Evolutionary conservation across 2,888 invertebrate genomes (phyloP), one percentile per base, ranked within the genome.

Genomic region (Pyralis farinalis): DNA sequence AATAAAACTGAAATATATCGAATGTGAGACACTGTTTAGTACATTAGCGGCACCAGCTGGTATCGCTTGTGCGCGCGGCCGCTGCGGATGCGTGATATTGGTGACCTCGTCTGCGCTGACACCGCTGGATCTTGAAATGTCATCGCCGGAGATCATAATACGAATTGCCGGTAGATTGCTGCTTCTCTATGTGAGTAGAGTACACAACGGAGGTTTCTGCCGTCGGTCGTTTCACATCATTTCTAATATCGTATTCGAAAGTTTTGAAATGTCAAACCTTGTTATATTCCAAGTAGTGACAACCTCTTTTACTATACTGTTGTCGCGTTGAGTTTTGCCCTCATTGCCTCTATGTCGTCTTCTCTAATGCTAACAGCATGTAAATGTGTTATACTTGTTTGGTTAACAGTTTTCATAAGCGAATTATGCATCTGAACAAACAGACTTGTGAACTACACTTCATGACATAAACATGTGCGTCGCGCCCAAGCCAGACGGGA

Each of bases 51-150:
- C 65, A 58, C 53, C 56, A 61, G 63, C 53, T 64, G 49, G 53
- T 58, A 61, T 59, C 75, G 66, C 76, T 75, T 73, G 80, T 81
- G 68, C 60, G 51, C 38, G 45, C 53, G 38, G 12, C 8, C 12
- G 9, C 32, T 52, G 49, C 47, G 47, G 42, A 42, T 59, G 61
- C 53, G 57, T 58, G 60, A 57, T 47, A 4, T 44, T 40, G 51
- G 59, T 71, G 71, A 69, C 66, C 67, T 75, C 64, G 68, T 43
- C 46, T 42, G 2, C 16, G 16, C 21, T 32, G 47, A 25, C 39
- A 42, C 44, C 42, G 39, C 42, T 37, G 40, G 42, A 33, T 43
- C 42, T 50, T 44, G 55, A 57, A 46, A 73, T 73, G 71, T 69
- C 67, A 45, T 59, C 68, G 45, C 49, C 61, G 40, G 73, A 71